phyloP scores from a whole-genome alignment of 2,113 vertebrate species.

The Telmatochromis brachygnathus region DNA sequence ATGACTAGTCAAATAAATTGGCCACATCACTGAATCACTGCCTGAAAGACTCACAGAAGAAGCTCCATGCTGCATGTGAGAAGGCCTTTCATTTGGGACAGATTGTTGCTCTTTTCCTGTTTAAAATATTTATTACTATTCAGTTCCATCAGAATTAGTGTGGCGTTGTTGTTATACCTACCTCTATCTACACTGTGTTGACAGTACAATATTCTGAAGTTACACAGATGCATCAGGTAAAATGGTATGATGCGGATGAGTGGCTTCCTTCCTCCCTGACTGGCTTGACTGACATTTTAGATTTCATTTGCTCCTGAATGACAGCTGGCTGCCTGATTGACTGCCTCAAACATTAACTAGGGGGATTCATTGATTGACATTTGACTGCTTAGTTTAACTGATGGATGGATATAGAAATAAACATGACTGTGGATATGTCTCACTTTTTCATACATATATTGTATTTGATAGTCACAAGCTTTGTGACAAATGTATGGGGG shows the following conservation, averaged over 20 bases:
- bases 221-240: not conserved
- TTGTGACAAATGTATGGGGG: not conserved
- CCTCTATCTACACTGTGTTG: not conserved
- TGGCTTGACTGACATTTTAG: not conserved
- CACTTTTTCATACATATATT: not conserved
- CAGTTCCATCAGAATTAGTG: not conserved
- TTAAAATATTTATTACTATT: not conserved
- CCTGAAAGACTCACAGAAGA: not conserved
- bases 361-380: not conserved
- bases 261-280: not conserved
- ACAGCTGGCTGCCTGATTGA: constrained; percentile 12
- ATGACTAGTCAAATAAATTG: constrained; percentile 5
- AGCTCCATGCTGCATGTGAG: not conserved
- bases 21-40: not conserved
- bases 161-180: not conserved
- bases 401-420: not conserved
- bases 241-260: not conserved
- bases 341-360: not conserved
- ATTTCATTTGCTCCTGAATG: not conserved
- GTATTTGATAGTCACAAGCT: not conserved
- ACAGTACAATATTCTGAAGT: not conserved
- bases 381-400: not conserved
- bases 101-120: not conserved
- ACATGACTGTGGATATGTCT: not conserved
- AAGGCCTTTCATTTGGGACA: not conserved